Percentiles rank a stretch among this genome's conserved stretches.
phyloP scores from a whole-genome alignment of 2,888 invertebrate species.

The Acleris cristana region DNA sequence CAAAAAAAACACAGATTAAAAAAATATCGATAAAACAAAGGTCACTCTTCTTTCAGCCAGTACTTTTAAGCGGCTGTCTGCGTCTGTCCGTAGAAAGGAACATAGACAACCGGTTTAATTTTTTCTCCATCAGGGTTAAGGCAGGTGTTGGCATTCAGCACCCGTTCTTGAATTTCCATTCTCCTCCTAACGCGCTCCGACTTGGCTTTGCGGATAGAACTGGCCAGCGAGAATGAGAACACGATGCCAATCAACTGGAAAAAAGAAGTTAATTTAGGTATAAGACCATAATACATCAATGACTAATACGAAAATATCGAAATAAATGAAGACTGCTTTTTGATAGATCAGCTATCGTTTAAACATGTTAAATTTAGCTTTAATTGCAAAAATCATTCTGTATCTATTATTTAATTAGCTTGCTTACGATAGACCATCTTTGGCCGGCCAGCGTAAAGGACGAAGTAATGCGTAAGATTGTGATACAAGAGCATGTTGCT shows the following conservation, averaged over 20 bases:
- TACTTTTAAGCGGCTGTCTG: slow-evolving; percentile 59
- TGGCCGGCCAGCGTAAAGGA: too few species aligned
- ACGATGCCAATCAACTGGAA: slow-evolving; percentile 92
- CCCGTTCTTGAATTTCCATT: slow-evolving; percentile 86
- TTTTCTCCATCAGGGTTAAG: slow-evolving; percentile 71
- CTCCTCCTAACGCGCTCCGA: slow-evolving; percentile 87
- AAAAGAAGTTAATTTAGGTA: slow-evolving; percentile 26
- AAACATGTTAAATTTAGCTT: too few species aligned
- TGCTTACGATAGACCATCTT: too few species aligned
- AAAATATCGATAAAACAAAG: slow-evolving; percentile 35
- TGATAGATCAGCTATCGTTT: too few species aligned
- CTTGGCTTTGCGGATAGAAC: slow-evolving; percentile 91
- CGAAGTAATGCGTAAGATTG: too few species aligned
- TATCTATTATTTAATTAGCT: too few species aligned
- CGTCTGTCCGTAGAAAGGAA: slow-evolving; percentile 75
- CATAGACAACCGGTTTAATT: slow-evolving; percentile 70
- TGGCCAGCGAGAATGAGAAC: slow-evolving; percentile 94
- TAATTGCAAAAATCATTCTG: too few species aligned
- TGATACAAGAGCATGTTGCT: too few species aligned
- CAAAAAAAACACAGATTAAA: slow-evolving; percentile 9
- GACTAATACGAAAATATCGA: too few species aligned
- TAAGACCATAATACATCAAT: neutral
- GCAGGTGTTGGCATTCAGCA: slow-evolving; percentile 79
- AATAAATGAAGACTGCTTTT: too few species aligned
- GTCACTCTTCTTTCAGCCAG: slow-evolving; percentile 6